Evolutionary conservation across 1,140 invertebrate genomes (phyloP).

Genomic region (Trissolcus basalis): DNA sequence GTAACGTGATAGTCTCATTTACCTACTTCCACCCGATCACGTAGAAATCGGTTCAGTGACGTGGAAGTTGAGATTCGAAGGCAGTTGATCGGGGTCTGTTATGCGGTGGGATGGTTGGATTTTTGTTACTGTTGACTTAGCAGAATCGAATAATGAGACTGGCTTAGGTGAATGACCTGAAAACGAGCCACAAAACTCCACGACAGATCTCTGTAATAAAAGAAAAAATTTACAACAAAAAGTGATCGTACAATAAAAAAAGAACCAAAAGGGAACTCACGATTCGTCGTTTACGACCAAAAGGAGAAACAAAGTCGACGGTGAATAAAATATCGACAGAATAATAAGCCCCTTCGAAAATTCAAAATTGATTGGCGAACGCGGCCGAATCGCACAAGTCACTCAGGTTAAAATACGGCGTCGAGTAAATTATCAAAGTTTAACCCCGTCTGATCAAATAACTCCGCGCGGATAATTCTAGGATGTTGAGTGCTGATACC

Average conservation of each 20-base stretch:
- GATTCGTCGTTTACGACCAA: no score
- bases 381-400: no score
- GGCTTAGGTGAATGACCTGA: slow-evolving; percentile 14
- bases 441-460: slow-evolving; percentile 21
- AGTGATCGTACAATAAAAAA: no score
- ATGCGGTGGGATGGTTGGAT: slow-evolving; percentile 18
- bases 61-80: slow-evolving; percentile 43
- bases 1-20: slow-evolving; percentile 47
- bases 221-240: no score
- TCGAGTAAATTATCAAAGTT: slow-evolving; percentile 21
- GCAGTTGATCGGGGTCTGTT: slow-evolving; percentile 37
- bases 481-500: slow-evolving; percentile 2
- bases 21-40: slow-evolving; percentile 45
- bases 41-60: slow-evolving; percentile 22
- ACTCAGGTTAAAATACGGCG: no score
- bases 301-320: no score
- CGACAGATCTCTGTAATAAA: no score
- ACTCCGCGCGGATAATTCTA: slow-evolving; percentile 9
- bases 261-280: no score
- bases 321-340: no score
- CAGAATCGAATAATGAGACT: slow-evolving; percentile 40
- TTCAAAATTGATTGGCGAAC: no score
- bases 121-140: slow-evolving; percentile 43
- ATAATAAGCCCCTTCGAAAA: no score
- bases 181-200: neutral